Conservation (phyloP, 2,888 invertebrate genomes). For the Entomobrya proxima region DNA sequence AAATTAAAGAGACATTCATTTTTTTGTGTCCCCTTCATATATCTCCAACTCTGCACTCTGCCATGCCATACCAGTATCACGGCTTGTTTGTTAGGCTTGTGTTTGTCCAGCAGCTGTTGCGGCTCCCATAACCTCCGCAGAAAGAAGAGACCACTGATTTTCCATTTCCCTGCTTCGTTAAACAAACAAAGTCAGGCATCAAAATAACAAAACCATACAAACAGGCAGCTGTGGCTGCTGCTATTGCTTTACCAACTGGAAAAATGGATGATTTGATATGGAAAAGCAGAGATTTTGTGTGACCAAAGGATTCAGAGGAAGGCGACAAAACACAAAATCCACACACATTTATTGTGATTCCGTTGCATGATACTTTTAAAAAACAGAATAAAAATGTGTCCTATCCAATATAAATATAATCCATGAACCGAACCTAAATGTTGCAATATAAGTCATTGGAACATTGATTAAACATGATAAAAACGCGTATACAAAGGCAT, state of each 20-base stretch:
- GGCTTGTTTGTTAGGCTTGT: no score
- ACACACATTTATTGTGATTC: no score
- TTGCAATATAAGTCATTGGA: no score
- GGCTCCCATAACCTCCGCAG: not conserved
- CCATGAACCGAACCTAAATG: no score
- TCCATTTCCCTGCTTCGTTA: conserved; percentile 3
- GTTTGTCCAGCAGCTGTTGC: conserved; percentile 18
- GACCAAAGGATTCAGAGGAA: conserved; percentile 23
- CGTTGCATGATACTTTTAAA: no score
- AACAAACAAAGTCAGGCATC: conserved; percentile 27
- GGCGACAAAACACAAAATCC: no score
- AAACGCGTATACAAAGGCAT: no score
- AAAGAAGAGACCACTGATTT: not conserved
- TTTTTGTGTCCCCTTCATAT: not conserved
- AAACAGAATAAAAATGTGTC: no score
- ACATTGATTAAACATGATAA: no score
- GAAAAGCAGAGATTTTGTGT: not conserved
- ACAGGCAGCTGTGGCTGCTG: not conserved
- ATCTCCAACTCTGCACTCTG: not conserved
- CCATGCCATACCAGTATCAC: no score
- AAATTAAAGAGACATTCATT: conserved; percentile 16
- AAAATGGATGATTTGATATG: not conserved
- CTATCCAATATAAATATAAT: no score
- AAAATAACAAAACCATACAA: not conserved
- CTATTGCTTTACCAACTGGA: not conserved